Percentiles rank a stretch among this genome's conserved stretches.
phyloP scores from a whole-genome alignment of 1,140 invertebrate species.

The Drosophila albomicans region DNA sequence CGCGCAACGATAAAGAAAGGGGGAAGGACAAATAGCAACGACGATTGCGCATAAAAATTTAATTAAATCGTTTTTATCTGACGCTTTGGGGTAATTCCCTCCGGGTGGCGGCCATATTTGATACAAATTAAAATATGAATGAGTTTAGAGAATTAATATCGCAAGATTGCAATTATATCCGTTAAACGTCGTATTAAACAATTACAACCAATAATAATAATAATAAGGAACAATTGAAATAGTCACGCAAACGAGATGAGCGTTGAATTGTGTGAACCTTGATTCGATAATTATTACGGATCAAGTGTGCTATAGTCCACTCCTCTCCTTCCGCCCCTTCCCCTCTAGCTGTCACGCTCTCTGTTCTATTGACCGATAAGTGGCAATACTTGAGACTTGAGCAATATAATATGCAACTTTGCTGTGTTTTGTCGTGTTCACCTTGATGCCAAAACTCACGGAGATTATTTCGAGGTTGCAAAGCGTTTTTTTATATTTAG shows the following conservation, averaged over 20 bases:
- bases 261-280: conserved; percentile 18
- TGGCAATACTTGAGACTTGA: conserved; percentile 4
- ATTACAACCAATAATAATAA: conserved; percentile 11
- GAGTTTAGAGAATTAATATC: neutral
- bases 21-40: neutral
- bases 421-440: conserved; percentile 20
- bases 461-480: conserved; percentile 6
- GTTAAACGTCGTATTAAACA: conserved; percentile 14
- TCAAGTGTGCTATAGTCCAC: neutral
- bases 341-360: too few relatives aligned
- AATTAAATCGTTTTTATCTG: conserved; percentile 12
- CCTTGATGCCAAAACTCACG: conserved; percentile 28
- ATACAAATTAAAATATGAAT: neutral
- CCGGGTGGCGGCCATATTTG: neutral
- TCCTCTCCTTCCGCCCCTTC: neutral
- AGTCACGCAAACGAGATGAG: conserved; percentile 32
- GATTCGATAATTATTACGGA: conserved; percentile 26
- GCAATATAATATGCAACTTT: neutral
- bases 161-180: conserved; percentile 1
- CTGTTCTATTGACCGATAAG: conserved; percentile 17
- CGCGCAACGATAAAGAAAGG: neutral
- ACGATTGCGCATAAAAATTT: neutral
- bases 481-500: too few relatives aligned
- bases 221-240: conserved; percentile 31
- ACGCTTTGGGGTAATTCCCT: neutral